Evolutionary conservation across 2,113 vertebrate species (phyloP).

Genomic region (Rhegmatorhina hoffmannsi): DNA sequence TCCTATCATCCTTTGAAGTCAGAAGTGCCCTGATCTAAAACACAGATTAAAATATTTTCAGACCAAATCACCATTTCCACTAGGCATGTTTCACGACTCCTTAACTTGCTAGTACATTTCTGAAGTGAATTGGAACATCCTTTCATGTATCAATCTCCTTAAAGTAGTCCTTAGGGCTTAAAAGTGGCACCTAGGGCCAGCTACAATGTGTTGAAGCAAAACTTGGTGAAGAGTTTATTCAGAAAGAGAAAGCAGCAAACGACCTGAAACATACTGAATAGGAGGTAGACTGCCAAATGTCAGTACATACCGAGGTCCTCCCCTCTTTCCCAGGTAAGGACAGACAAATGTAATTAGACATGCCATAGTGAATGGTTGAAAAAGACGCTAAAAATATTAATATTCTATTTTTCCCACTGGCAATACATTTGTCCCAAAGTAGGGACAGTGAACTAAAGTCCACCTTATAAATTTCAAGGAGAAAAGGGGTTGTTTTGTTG

Average conservation of each 20-base stretch:
- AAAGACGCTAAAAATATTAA: neutral
- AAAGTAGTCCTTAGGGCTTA: neutral
- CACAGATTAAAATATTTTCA: neutral
- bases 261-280: neutral
- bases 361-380: neutral
- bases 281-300: neutral
- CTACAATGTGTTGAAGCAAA: neutral
- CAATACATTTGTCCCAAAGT: neutral
- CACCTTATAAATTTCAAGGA: neutral
- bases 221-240: slow-evolving; percentile 37
- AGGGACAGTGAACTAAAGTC: neutral
- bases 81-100: neutral
- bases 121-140: neutral
- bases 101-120: neutral
- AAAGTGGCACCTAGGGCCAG: slow-evolving; percentile 6
- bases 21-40: neutral
- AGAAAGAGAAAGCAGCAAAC: slow-evolving; percentile 17
- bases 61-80: neutral
- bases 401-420: neutral
- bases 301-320: neutral
- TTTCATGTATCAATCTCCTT: neutral
- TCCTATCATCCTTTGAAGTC: neutral
- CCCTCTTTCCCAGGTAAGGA: neutral
- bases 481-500: neutral
- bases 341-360: neutral